Conservation (phyloP, 35 echinoderm and acorn worm genomes). For the Anneissia japonica region DNA sequence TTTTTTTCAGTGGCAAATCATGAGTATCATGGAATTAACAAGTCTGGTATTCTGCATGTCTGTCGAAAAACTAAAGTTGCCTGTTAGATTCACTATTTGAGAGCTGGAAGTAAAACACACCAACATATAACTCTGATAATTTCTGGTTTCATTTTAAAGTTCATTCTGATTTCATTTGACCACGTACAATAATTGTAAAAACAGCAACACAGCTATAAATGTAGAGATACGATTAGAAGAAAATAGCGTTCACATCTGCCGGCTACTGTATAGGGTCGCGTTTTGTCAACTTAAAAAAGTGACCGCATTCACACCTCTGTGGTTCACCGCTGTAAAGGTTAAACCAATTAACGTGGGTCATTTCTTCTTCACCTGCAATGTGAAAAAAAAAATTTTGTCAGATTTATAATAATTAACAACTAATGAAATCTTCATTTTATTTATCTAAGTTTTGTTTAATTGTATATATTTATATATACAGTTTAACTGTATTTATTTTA, state of each 20-base stretch:
- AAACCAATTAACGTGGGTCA: constrained; percentile 94
- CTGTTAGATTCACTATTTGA: too few relatives aligned
- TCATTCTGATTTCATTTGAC: neutral
- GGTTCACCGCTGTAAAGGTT: constrained; percentile 79
- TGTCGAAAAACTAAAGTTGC: too few relatives aligned
- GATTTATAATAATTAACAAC: too few relatives aligned
- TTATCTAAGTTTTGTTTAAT: too few relatives aligned
- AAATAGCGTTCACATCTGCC: neutral
- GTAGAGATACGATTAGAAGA: neutral
- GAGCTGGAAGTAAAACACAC: neutral
- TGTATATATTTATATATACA: too few relatives aligned
- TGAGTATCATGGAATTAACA: too few relatives aligned
- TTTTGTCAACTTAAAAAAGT: neutral
- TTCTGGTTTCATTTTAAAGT: neutral
- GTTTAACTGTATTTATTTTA: too few relatives aligned
- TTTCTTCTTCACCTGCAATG: constrained; percentile 87
- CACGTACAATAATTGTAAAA: neutral
- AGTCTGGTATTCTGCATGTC: too few relatives aligned
- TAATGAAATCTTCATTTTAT: too few relatives aligned
- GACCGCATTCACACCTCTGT: constrained; percentile 60
- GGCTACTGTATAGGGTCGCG: neutral
- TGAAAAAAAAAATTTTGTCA: neutral
- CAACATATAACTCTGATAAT: neutral
- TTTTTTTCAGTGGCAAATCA: too few relatives aligned
- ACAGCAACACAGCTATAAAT: too few relatives aligned